Evolutionary conservation across 2,888 invertebrate genomes (phyloP), one percentile per base, ranked within the genome.

Genomic region (Zele albiditarsus): DNA sequence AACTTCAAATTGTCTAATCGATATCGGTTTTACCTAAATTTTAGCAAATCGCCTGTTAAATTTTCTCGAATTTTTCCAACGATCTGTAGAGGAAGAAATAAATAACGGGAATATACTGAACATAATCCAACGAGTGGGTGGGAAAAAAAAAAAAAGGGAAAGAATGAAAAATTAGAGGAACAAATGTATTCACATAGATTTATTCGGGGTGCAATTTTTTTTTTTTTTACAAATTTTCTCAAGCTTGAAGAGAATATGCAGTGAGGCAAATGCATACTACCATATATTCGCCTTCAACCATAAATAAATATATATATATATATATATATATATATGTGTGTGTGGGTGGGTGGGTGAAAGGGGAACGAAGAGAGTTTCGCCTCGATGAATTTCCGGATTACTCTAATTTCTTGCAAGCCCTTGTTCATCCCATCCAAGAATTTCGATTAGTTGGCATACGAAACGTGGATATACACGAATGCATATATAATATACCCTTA

Each of bases 321-420:
- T 20, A 20, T 20, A 20, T 8, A 53, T 46, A 3, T 3, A n/a
- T 46, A 46, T 46, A 23, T 20, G n/a, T n/a, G n/a, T n/a, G n/a
- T n/a, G n/a, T n/a, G n/a, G n/a, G n/a, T n/a, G n/a, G n/a, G n/a
- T n/a, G 53, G 53, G 53, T n/a, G 46, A n/a, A 20, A 53, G 53
- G n/a, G 46, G 27, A 71, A 71, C 27, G 14, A 10, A 70, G 38
- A 60, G 42, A 62, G 49, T 62, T 27, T 71, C 60, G 62, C 27
- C 42, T 46, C 42, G 23, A 14, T 27, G 62, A 71, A 71, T 71
- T 27, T 62, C 28, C 31, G 38, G 71, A 65, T 73, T 73, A 60
- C 73, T 73, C 67, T 67, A 73, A 73, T 73, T 72, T 72, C 71
- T 53, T 53, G 20, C 71, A n/a, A 28, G 62, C 62, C 31, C 62